Evolutionary conservation across 1,140 invertebrate species (phyloP).

Genomic region (Zaprionus davidi): DNA sequence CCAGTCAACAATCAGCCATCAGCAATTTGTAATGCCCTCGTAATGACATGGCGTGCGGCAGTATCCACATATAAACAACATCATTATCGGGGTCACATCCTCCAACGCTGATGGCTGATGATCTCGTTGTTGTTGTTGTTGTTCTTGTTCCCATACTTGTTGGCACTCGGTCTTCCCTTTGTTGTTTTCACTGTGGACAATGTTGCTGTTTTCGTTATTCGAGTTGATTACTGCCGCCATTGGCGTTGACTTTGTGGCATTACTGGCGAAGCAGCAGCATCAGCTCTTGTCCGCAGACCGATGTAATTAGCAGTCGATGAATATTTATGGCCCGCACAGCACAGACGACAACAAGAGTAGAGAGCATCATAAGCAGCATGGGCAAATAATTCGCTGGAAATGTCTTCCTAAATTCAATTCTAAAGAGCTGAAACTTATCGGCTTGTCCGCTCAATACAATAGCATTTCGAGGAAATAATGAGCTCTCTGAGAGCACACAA

Average conservation of each 20-base stretch:
- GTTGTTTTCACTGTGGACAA: conserved; percentile 9
- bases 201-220: conserved; percentile 44
- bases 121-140: not conserved
- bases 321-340: conserved; percentile 59
- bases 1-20: conserved; percentile 29
- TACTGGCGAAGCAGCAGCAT: conserved; percentile 20
- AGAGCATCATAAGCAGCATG: conserved; percentile 20
- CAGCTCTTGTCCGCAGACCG: conserved; percentile 36
- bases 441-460: not conserved
- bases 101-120: not conserved
- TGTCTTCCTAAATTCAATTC: conserved; percentile 3
- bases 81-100: conserved; percentile 43
- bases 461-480: not conserved
- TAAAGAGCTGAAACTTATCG: not conserved
- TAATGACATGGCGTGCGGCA: conserved; percentile 53
- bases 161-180: not conserved
- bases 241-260: conserved; percentile 42
- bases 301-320: conserved; percentile 69
- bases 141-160: not conserved
- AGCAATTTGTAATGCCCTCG: conserved; percentile 62
- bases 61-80: conserved; percentile 50
- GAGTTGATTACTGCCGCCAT: conserved; percentile 63
- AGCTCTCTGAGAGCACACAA: too few species aligned
- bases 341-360: not conserved
- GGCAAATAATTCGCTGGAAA: not conserved